Evolutionary conservation across 2,797 vertebrate genomes (phyloP).

Genomic region (Eulemur albifrons): DNA sequence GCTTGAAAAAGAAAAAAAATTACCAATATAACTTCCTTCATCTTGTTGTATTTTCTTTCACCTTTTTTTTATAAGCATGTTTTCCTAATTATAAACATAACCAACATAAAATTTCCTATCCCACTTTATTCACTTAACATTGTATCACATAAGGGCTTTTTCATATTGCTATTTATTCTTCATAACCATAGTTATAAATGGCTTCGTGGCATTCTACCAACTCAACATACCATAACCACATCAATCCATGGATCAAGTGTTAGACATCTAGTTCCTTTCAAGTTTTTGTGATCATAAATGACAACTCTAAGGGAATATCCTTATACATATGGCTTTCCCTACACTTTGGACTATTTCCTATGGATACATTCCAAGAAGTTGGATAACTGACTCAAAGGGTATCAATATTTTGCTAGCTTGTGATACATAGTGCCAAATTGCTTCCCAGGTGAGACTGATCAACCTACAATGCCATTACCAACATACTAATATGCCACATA

Average conservation of each 20-base stretch:
- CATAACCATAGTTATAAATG: not conserved
- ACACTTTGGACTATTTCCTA: constrained; percentile 34
- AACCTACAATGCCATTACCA: not conserved
- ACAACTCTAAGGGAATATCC: not conserved
- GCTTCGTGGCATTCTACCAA: not conserved
- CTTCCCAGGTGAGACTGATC: not conserved
- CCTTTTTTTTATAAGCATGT: not conserved
- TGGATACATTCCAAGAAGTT: not conserved
- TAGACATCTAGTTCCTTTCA: not conserved
- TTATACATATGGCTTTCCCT: not conserved
- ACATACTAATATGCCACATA: not conserved
- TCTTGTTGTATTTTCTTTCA: not conserved
- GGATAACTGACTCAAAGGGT: constrained; percentile 5
- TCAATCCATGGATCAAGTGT: not conserved
- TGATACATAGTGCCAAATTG: not conserved
- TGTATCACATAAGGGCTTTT: not conserved
- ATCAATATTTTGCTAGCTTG: not conserved
- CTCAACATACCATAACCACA: not conserved
- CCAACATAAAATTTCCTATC: not conserved
- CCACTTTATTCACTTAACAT: not conserved
- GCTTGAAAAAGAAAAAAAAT: not conserved
- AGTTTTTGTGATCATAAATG: not conserved
- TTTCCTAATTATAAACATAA: not conserved
- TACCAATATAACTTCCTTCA: not conserved
- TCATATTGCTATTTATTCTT: not conserved